Base-by-base conservation (phyloP, 2,888 invertebrate genomes). In the Marronus borbonicus region DNA sequence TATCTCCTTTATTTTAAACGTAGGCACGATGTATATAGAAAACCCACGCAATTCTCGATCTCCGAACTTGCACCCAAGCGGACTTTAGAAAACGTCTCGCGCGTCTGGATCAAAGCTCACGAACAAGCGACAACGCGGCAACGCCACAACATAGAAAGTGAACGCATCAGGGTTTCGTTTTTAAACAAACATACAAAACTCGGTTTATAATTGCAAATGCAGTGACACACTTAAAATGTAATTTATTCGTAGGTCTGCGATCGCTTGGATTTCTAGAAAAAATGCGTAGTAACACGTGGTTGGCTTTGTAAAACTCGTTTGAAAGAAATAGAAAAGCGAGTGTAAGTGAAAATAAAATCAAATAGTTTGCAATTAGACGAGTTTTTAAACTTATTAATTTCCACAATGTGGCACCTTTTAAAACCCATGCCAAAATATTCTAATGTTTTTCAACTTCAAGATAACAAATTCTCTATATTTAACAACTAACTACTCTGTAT, bases 211-310 rank as follows among this genome's bases (percentile, higher is more conserved):
- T 69, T 69, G 52, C 52, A 69, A 52, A 69, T 69, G 24, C 52
- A 52, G 17, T 69, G 69, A 69, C 69, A 69, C n/a, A 69, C 69
- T 69, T 69, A 17, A 66, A 66, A 66, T 44, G 66, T 44, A 66
- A 66, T 66, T 66, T 66, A 49, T 66, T 66, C 66, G 20, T 66
- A 66, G 17, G 49, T 49, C 14, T 66, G 66, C 49, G 44, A 66
- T 12, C 36, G 64, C n/a, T 14, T 62, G 49, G 24, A 31, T 70
- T 70, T 70, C 70, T 55, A 55, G 55, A 55, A 70, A 52, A 52
- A 70, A 55, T 70, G 70, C 55, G 70, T 55, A 36, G 49, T 20
- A 49, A 31, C 36, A 70, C 52, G 70, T 70, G 70, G 17, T 17
- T 10, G 5, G 55, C 7, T 70, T 70, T 52, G 28, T 31, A 20